Conservation (phyloP, 2,797 vertebrate species). For the Falco columbarius region DNA sequence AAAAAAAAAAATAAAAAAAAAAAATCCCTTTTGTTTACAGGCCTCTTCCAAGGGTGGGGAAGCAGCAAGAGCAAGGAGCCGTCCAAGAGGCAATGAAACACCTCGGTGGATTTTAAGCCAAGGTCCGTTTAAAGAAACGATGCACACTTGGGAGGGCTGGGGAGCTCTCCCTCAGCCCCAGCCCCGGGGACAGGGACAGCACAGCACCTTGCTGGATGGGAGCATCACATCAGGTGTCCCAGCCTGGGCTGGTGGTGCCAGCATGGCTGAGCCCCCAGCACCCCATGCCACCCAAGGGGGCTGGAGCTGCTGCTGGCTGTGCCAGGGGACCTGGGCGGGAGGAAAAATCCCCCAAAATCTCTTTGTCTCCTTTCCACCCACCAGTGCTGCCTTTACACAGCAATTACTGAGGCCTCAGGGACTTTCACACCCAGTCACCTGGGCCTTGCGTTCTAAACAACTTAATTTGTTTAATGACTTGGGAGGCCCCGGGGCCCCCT, state of each 20-base stretch:
- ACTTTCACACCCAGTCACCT: conserved; percentile 29
- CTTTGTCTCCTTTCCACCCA: not conserved
- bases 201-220: not conserved
- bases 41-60: not conserved
- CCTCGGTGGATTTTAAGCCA: rapidly evolving
- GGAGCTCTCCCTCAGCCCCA: not conserved
- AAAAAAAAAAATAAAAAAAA: too few relatives aligned
- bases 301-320: not conserved
- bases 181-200: not conserved
- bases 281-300: not conserved
- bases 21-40: not conserved
- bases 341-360: not conserved
- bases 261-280: rapidly evolving
- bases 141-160: not conserved
- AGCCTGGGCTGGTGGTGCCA: not conserved
- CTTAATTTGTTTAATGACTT: conserved; percentile 48
- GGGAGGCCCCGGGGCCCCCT: not conserved
- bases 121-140: not conserved
- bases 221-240: not conserved
- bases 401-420: not conserved
- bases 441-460: not conserved
- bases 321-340: rapidly evolving
- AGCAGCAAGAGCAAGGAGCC: not conserved
- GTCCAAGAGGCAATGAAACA: rapidly evolving
- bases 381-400: not conserved